Evolutionary conservation across 2,888 invertebrate genomes (phyloP), one percentile per base, ranked within the genome.

Genomic region (Patella ulyssiponensis): DNA sequence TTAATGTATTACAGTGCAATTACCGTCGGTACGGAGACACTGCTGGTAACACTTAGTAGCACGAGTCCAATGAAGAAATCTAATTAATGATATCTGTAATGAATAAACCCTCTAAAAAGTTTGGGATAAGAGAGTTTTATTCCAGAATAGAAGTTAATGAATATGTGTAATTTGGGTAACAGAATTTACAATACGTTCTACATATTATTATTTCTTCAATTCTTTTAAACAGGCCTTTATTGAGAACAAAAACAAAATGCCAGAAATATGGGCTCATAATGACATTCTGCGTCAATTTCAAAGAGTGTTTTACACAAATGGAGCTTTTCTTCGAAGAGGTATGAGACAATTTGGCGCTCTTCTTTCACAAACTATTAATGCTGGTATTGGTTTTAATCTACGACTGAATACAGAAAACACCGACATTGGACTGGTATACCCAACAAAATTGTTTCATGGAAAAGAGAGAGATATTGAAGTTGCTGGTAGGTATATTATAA

Each of bases 271-370:
- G 89, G 87, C 88, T 5, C 88, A 89, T 77, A 74, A 83, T 44
- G 77, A 76, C 9, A 79, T 87, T 3, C 54, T 79, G 33, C 79
- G 82, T 17, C 83, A 84, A 51, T 74, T 87, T 2, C 74, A 81
- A 51, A 56, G 78, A 14, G 75, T 71, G 11, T 78, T 83, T 23
- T 64, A 72, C 20, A 81, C 83, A 11, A 81, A 75, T 53, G 69
- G 71, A 1, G 85, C 84, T 11, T 75, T 76, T 7, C 82, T 79
- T 71, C 76, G 75, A 15, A 78, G 89, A 20, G 82, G 86, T 12
- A 85, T 86, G 82, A 78, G 89, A 17, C 89, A 89, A 80, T 89
- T 90, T 79, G 90, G 90, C 2, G 81, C 83, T 2, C 82, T 83
- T 54, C 79, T 88, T 5, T 85, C 84, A 9, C 77, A 81, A 17